Evolutionary conservation across 1,140 invertebrate genomes (phyloP), one percentile per base, ranked within the genome.

Genomic region (Mercenaria mercenaria): DNA sequence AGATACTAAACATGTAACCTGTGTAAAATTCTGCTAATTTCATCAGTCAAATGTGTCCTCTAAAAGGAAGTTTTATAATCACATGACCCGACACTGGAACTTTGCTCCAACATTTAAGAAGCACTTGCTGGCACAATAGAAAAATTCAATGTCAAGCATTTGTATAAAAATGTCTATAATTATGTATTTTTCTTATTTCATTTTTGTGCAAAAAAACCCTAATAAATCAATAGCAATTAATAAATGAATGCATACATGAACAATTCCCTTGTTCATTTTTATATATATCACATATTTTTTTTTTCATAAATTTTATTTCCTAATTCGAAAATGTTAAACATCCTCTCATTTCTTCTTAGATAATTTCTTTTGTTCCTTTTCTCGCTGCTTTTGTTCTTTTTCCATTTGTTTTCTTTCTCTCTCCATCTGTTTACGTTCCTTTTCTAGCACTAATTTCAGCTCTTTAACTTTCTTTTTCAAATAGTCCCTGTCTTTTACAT

Each of bases 401-500:
- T n/a, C n/a, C n/a, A n/a, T n/a, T n/a, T n/a, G n/a, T n/a, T n/a
- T n/a, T n/a, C n/a, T n/a, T n/a, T n/a, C n/a, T n/a, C n/a, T n/a
- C n/a, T n/a, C n/a, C n/a, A n/a, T n/a, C n/a, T n/a, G n/a, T n/a
- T n/a, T n/a, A n/a, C n/a, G n/a, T n/a, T n/a, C 94, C 76, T 93
- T 94, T 26, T 95, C 94, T 11, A 91, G n/a, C 18, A 92, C 92
- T 18, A 83, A 59, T 80, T 91, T 94, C 37, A 95, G 87, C 67
- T 95, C 94, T 90, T 95, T 95, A 15, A 95, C 93, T 86, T 94
- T 95, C 92, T 95, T 95, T 77, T 95, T 95, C 10, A 95, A 67
- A 20, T 93, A 72, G 26, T 94, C 93, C 56, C 94, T 91, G 83
- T 95, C 94, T 87, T 94, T 94, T 84, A 92, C 91, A 84, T 84